Evolutionary conservation across 2,797 vertebrate species (phyloP), one percentile per base, ranked within the genome.

Genomic region (Sorex maritimensis): DNA sequence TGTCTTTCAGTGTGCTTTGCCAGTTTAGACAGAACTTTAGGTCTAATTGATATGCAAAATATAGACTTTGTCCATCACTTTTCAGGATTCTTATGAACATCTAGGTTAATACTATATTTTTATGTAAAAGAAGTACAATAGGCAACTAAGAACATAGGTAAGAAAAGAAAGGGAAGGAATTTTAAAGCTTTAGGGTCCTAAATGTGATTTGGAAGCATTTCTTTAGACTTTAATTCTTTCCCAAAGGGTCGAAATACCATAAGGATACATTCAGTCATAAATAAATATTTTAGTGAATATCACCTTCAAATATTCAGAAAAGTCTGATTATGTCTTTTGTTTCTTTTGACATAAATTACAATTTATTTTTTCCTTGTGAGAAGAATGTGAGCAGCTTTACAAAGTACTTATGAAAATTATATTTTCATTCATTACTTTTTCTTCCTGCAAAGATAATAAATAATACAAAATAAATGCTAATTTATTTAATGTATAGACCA

Each of bases 11-110:
- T 81, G 92, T 77, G 38, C 6, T 55, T 80, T 69, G 41, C 46
- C 34, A 90, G 58, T 93, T 96, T 90, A 95, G 84, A 82, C 15
- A 89, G 91, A 88, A 75, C 30, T 41, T 44, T 41, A 88, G 26
- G 21, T 26, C 0, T 86, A 83, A 77, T 34, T 89, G 58, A 24
- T 2, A 72, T 94, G 28, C 26, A 90, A 91, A 92, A 95, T 81
- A 24, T 3, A 38, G 81, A n/a, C 21, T 38, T 74, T 86, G 44
- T 15, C 24, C 28, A 78, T 77, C 9, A 44, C 7, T 74, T 4
- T 91, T 82, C 34, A 89, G 55, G 80, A 69, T 81, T 88, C 49
- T 87, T 83, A 67, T n/a, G 5, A 73, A 74, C 6, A 26, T 49
- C 89, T 69, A 88, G 88, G 26, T 41, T 94, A 0, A 4, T 19